Conservation (phyloP, 1,140 invertebrate species). For the Andricus grossulariae region DNA sequence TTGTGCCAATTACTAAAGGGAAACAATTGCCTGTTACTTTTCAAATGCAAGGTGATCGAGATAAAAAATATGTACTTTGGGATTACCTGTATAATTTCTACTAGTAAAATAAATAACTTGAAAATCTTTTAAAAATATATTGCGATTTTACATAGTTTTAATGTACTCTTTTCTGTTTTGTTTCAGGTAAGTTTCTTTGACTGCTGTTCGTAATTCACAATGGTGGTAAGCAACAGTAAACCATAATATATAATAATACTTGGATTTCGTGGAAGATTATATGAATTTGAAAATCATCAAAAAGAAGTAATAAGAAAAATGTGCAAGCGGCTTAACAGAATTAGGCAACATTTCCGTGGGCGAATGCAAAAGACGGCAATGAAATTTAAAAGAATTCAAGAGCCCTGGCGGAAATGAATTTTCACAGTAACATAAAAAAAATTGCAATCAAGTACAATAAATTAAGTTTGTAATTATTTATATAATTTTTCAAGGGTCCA, state of each 20-base stretch:
- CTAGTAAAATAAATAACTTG: not conserved
- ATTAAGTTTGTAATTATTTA: too few relatives aligned
- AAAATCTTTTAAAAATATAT: not conserved
- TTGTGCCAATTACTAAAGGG: slow-evolving; percentile 43
- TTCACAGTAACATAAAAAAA: not conserved
- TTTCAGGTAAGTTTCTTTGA: not conserved
- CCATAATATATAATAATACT: not conserved
- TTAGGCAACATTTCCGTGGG: too few relatives aligned
- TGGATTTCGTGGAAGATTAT: too few relatives aligned
- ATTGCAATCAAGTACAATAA: too few relatives aligned
- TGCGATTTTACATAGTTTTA: not conserved
- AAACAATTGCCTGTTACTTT: slow-evolving; percentile 6
- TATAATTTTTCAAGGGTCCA: too few relatives aligned
- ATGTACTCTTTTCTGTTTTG: not conserved
- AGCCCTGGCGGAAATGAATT: not conserved
- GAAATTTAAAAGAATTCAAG: too few relatives aligned
- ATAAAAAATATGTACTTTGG: slow-evolving; percentile 3
- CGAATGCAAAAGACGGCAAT: too few relatives aligned
- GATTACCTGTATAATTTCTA: too few relatives aligned
- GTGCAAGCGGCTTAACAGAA: too few relatives aligned
- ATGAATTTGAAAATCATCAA: too few relatives aligned
- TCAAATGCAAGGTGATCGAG: slow-evolving; percentile 13
- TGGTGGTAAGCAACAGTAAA: not conserved
- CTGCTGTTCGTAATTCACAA: not conserved
- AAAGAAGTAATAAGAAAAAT: too few relatives aligned